Base-by-base conservation (phyloP, 2,113 vertebrate genomes). In the Megaceryle maxima region DNA sequence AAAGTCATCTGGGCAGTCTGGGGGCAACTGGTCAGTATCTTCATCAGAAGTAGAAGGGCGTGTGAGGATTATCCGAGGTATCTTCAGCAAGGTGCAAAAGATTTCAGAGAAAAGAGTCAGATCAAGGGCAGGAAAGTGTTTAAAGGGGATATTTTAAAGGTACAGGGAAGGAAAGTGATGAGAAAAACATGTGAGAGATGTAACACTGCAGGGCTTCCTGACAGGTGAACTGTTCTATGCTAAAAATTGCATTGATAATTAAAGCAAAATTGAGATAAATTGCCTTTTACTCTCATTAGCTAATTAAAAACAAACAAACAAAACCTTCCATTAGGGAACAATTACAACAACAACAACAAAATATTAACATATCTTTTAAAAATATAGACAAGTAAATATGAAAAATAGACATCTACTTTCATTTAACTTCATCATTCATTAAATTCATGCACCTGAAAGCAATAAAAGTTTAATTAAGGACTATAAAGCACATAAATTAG, bases 21-120 rank as follows among this genome's bases (percentile, higher is more conserved):
- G 98, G 53, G 97, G 97, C 90, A 98, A 80, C 73, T 98, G 97
- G 83, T 98, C 98, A 1, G 94, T 94, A 28, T 99, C 98, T 80
- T 99, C 98, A 87, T 98, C 98, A 6, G 98, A 99, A 96, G 98
- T 99, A 7, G 98, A 99, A 63, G 99, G 98, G 90, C 97, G 97
- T 8, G 98, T 99, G 92, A 99, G 98, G 96, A 99, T 98, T 95
- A 99, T 98, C 84, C 96, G 94, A 67, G 98, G 98, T 94, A 99
- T 98, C 98, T 99, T 97, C 73, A 91, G 82, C 55, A 92, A 83
- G 78, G 94, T 20, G 92, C 0, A 5, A 94, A 79, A 95, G 68
- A 82, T 67, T 83, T 59, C 48, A 95, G 59, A 92, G 46, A 89
- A 79, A 77, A 83, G 41, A 91, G 21, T 66, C 16, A 80, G 44